Conservation (phyloP, 2,113 vertebrate genomes). For the Girardinichthys multiradiatus region DNA sequence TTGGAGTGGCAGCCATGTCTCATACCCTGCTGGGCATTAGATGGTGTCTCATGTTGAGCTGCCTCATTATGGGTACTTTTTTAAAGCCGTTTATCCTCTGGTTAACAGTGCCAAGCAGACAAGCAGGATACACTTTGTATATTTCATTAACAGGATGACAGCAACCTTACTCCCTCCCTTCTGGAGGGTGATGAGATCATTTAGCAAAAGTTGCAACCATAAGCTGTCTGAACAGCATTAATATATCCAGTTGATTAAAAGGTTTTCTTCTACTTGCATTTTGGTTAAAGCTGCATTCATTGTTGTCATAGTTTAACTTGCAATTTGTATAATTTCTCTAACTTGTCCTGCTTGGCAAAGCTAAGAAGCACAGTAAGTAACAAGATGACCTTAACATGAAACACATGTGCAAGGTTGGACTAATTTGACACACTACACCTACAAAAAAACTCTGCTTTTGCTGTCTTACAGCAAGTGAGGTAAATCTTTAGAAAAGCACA, state of each 20-base stretch:
- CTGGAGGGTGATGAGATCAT: neutral
- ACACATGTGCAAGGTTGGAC: too few species aligned
- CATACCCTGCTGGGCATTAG: conserved; percentile 12
- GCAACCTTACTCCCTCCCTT: conserved; percentile 26
- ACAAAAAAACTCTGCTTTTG: too few species aligned
- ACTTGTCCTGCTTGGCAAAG: neutral
- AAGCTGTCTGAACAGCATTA: neutral
- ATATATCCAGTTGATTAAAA: neutral
- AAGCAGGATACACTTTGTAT: neutral
- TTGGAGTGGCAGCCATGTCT: conserved; percentile 29
- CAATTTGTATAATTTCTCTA: neutral
- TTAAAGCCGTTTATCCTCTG: neutral
- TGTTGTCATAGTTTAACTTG: too few species aligned
- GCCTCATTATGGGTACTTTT: conserved; percentile 32
- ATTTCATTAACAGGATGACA: conserved; percentile 23
- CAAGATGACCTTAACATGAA: too few species aligned
- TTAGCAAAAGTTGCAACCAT: neutral
- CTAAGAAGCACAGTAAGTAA: neutral
- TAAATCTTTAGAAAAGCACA: too few species aligned
- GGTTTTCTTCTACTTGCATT: too few species aligned
- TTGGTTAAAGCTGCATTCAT: too few species aligned
- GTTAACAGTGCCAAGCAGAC: conserved; percentile 18
- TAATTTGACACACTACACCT: too few species aligned
- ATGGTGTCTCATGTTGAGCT: conserved; percentile 15
- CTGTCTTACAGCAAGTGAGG: too few species aligned